These are phyloP conservation scores for Daboia siamensis DNA, from an alignment of 2,113 vertebrate genomes.

Conservation along the genomic window DNA sequence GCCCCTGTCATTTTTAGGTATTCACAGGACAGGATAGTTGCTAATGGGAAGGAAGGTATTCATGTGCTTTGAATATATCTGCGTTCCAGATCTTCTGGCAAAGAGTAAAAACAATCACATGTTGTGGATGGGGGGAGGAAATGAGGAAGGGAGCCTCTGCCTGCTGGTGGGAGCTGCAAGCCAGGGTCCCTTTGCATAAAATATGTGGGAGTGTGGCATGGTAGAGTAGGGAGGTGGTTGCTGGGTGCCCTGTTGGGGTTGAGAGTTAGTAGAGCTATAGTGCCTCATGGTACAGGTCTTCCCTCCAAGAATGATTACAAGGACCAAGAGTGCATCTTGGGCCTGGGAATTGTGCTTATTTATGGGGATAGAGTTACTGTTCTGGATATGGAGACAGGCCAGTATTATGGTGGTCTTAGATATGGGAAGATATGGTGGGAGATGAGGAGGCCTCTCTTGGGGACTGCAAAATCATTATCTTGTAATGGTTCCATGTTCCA, in stretches of 20 bases:
- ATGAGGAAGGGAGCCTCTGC: not conserved
- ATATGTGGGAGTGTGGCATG: not conserved
- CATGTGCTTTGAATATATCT: not conserved
- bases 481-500: not conserved
- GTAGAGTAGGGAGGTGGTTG: not conserved
- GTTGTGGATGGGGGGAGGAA: not conserved
- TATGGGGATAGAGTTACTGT: not conserved
- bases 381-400: not conserved
- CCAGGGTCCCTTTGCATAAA: not conserved
- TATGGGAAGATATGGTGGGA: not conserved
- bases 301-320: not conserved
- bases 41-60: not conserved
- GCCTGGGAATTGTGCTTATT: not conserved
- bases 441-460: not conserved
- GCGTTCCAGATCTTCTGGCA: not conserved
- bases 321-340: not conserved
- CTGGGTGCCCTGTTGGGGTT: not conserved
- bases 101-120: constrained; percentile 12
- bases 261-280: not conserved
- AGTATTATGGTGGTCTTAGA: not conserved
- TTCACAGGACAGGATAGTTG: not conserved
- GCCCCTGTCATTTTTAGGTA: not conserved
- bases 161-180: not conserved
- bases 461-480: not conserved
- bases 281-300: not conserved